Conservation (phyloP, 1,140 invertebrate genomes). For the Panonychus citri region DNA sequence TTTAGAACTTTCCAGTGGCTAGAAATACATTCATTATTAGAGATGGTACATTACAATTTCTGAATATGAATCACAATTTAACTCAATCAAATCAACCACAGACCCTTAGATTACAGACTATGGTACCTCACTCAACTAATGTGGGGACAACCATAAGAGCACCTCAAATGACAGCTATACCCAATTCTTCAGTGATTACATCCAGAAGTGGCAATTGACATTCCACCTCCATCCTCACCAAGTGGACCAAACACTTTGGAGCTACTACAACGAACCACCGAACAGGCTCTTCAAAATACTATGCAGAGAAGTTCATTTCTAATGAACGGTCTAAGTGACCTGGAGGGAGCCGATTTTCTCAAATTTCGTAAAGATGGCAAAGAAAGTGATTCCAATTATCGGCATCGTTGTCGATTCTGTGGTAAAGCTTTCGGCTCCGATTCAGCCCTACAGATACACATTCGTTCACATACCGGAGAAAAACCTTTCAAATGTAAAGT, state of each 20-base stretch:
- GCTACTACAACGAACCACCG: conserved; percentile 48
- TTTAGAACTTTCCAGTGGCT: too few relatives aligned
- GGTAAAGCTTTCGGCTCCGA: conserved; percentile 95
- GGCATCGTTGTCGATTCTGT: conserved; percentile 89
- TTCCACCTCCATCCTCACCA: conserved; percentile 23
- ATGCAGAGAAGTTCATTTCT: conserved; percentile 17
- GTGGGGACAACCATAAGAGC: too few relatives aligned
- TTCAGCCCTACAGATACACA: conserved; percentile 81
- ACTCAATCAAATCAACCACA: too few relatives aligned
- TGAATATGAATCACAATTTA: too few relatives aligned
- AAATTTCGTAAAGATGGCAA: conserved; percentile 11
- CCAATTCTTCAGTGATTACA: not conserved
- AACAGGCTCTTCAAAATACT: conserved; percentile 17
- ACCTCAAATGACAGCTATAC: too few relatives aligned
- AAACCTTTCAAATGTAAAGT: conserved; percentile 95
- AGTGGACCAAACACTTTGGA: conserved; percentile 71
- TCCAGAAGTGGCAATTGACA: not conserved
- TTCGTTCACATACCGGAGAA: conserved; percentile 85
- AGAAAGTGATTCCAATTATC: conserved; percentile 69
- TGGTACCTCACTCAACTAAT: too few relatives aligned
- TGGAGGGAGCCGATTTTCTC: conserved; percentile 8
- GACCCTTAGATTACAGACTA: too few relatives aligned
- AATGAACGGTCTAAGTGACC: conserved; percentile 13
- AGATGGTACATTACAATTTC: too few relatives aligned
- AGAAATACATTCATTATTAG: too few relatives aligned